These are phyloP conservation scores for Dallia pectoralis DNA, from an alignment of 2,797 vertebrate genomes.

Conservation along the genomic window DNA sequence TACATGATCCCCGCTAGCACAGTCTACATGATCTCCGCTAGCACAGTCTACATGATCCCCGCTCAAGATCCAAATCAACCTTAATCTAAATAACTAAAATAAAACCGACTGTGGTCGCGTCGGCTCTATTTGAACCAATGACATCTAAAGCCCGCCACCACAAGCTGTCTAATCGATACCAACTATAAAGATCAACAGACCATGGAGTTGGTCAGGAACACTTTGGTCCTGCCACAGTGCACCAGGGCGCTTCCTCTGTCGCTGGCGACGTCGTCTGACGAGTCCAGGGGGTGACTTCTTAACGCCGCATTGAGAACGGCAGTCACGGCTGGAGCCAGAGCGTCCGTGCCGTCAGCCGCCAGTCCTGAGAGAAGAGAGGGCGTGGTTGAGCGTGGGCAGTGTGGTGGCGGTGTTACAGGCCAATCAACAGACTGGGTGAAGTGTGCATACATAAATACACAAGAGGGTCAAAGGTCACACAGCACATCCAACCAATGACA, in stretches of 20 bases:
- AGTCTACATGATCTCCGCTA: no score
- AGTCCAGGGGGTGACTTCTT: constrained; percentile 16
- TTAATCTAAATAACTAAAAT: no score
- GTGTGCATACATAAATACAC: neutral
- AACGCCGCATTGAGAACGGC: constrained; percentile 70
- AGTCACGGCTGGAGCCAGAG: constrained; percentile 53
- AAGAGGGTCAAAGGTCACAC: neutral
- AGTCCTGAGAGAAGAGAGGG: constrained; percentile 55
- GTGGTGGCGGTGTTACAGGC: neutral
- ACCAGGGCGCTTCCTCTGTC: constrained; percentile 54
- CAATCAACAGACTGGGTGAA: neutral
- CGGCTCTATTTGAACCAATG: no score
- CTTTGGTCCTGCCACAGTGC: constrained; percentile 89
- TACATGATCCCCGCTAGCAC: no score
- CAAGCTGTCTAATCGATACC: neutral
- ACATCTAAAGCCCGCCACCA: no score
- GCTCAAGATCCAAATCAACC: no score
- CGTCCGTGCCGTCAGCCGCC: constrained; percentile 10
- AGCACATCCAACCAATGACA: neutral
- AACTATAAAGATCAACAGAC: constrained; percentile 56
- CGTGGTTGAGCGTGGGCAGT: neutral
- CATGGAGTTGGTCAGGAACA: constrained; percentile 85
- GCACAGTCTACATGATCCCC: no score
- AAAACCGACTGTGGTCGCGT: no score
- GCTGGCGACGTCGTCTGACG: constrained; percentile 25